Conservation (phyloP, 2,797 vertebrate genomes). For the Moxostoma hubbsi region DNA sequence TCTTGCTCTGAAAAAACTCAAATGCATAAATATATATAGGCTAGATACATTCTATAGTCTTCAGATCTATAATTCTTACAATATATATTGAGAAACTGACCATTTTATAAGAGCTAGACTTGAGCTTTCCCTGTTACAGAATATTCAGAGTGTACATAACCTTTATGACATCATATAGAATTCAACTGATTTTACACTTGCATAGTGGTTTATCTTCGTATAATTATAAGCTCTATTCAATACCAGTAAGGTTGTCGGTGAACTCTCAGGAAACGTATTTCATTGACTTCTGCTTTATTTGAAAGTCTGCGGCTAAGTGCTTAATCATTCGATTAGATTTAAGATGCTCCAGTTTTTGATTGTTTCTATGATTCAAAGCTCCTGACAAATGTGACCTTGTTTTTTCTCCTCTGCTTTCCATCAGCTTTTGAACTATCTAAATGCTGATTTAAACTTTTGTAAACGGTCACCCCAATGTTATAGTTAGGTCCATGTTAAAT, state of each 20-base stretch:
- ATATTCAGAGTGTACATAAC: constrained; percentile 56
- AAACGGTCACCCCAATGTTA: constrained; percentile 24
- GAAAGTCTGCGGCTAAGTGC: constrained; percentile 71
- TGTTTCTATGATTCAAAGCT: not conserved
- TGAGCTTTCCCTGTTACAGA: constrained; percentile 62
- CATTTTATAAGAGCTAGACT: constrained; percentile 62
- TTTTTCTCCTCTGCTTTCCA: not conserved
- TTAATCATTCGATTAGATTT: constrained; percentile 61
- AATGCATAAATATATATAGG: constrained; percentile 63
- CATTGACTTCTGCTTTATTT: constrained; percentile 76
- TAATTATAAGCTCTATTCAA: constrained; percentile 73
- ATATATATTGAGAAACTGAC: constrained; percentile 68
- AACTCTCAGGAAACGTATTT: constrained; percentile 94
- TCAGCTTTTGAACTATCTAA: not conserved
- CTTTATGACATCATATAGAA: constrained; percentile 60
- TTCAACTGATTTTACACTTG: constrained; percentile 59
- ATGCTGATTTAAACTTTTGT: constrained; percentile 10
- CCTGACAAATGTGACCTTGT: constrained; percentile 41
- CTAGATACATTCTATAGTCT: constrained; percentile 71
- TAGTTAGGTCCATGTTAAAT: constrained; percentile 36
- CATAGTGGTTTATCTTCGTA: constrained; percentile 67
- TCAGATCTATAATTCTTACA: constrained; percentile 72
- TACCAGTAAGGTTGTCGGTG: constrained; percentile 91
- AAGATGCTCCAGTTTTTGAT: not conserved
- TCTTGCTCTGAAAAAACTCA: constrained; percentile 59